Conservation (phyloP, 2,113 vertebrate genomes). For the Pelecanus crispus region DNA sequence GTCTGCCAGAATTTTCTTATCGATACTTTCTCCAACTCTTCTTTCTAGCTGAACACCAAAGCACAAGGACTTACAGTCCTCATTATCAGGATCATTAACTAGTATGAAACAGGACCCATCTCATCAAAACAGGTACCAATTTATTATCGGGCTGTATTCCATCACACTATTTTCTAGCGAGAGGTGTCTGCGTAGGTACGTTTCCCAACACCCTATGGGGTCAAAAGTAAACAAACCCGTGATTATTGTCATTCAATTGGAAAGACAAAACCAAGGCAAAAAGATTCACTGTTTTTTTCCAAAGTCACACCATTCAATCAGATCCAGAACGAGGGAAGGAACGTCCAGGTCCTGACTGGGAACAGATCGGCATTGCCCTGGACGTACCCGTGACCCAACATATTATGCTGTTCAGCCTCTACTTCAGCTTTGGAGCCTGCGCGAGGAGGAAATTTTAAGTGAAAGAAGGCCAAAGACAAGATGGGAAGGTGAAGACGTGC, state of each 20-base stretch:
- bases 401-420: background rate
- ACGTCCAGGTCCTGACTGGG: background rate
- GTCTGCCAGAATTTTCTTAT: background rate
- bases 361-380: background rate
- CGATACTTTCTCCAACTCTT: background rate
- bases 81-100: background rate
- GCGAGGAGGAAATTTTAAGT: background rate
- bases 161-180: background rate
- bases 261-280: background rate
- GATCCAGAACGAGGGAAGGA: background rate
- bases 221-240: background rate
- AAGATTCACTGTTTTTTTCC: background rate
- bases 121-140: background rate
- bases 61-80: background rate
- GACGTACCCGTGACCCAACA: rapidly evolving
- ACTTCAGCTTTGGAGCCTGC: background rate
- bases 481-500: background rate
- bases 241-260: background rate
- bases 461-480: background rate
- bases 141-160: background rate
- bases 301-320: background rate
- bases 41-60: background rate
- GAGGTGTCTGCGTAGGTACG: rapidly evolving
- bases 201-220: background rate
- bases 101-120: background rate